Evolutionary conservation across 2,113 vertebrate species (phyloP), one percentile per base, ranked within the genome.

Genomic region (Catharus fuscescens): DNA sequence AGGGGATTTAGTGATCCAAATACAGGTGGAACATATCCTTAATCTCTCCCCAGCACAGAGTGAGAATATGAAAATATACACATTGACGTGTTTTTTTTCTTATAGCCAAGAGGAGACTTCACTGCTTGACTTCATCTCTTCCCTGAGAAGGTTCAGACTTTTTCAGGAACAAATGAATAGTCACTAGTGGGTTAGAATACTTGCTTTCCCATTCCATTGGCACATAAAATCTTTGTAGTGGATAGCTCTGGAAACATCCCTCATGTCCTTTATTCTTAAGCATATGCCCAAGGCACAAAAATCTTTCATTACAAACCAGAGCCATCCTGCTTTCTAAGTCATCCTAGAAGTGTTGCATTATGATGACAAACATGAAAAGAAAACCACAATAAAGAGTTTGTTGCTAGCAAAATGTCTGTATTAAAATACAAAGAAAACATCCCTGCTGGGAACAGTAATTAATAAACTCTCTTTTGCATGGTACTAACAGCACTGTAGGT

Each of bases 361-460:
- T 0, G 3, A 36, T 60, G 45, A 59, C 44, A 90, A 91, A 86
- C 44, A 72, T 1, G 3, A 53, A 80, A 94, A 94, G 80, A 87
- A 94, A 88, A 96, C 87, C 86, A 92, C 92, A 73, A 42, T 59
- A 66, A 83, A 88, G 34, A 64, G 34, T 61, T 71, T 47, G 77
- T 95, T 95, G 89, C 82, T 95, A 94, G 83, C 81, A 95, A 96
- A 96, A 93, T 24, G 45, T 95, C 79, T 97, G 92, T 96, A 95
- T 97, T 97, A 93, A 95, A 96, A 95, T 87, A 91, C 96, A 97
- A 95, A 91, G 81, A 95, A 92, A 91, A 74, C 21, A 66, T 86
- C 44, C 40, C 78, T 83, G 19, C 52, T 72, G 36, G 61, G 84
- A 91, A 78, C 80, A 91, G 86, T 92, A 91, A 92, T 80, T 79